Base-by-base conservation (phyloP, 2,888 invertebrate genomes). In the Cheilosia grossa region DNA sequence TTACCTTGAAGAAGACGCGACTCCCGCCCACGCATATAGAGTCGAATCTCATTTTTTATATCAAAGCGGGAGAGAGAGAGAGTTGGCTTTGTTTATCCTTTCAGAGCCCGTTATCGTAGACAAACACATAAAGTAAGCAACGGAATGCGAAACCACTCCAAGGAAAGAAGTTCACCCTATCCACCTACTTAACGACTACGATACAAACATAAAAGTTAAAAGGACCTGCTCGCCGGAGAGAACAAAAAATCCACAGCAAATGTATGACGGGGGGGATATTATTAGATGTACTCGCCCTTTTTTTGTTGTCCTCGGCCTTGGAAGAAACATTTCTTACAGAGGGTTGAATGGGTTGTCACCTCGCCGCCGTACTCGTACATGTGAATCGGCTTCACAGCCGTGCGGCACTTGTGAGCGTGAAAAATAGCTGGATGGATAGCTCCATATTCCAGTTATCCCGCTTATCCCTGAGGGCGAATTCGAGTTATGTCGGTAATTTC, bases 41-140 rank as follows among this genome's bases (percentile, higher is more conserved):
- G 80, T 85, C 75, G 72, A 80, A 81, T 72, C 73, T 67, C 75
- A 75, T 75, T 75, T 72, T 80, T 85, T 75, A 70, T 81, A 81
- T 9, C 42, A 72, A 75, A 75, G 19, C 80, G 63, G 6, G 27
- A 27, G 27, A 6, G 56, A 67, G 56, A 10, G 33, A 33, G 58
- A 54, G 66, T 58, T 75, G 75, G 77, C 80, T 75, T 75, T 85
- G 81, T 85, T 77, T 75, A 85, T 85, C 85, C 81, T 81, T 85
- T 81, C 75, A 81, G 72, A 72, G 81, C 70, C 85, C 72, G 85
- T 85, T 85, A 85, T 85, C 85, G 80, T 72, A 85, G 75, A 85
- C 85, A 85, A 85, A 85, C 85, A 85, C 75, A 85, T 77, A 85
- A 81, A 81, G 81, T 72, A 81, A 85, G 81, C 75, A 81, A 81